phyloP scores from a whole-genome alignment of 2,797 vertebrate genomes.

The Apodemus agrarius region DNA sequence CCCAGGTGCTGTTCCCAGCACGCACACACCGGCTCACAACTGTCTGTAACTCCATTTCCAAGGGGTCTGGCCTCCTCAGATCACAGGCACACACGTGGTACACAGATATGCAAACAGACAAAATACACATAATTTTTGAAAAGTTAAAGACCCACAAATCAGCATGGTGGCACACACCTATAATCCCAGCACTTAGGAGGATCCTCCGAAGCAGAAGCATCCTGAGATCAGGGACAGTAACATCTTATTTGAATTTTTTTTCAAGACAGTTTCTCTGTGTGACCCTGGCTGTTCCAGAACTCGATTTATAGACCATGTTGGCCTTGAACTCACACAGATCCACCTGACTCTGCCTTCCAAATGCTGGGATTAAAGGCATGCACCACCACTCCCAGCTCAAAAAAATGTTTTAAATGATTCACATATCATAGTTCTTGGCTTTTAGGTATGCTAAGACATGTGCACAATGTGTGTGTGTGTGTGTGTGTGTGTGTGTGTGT shows the following conservation, averaged over 20 bases:
- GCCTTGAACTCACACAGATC: background rate
- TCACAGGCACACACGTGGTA: background rate
- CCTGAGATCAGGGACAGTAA: background rate
- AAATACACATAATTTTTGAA: background rate
- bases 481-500: background rate
- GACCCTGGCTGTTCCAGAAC: background rate
- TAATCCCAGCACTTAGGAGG: background rate
- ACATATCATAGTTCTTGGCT: slow-evolving; percentile 1
- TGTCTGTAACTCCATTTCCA: background rate
- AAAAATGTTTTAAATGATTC: background rate
- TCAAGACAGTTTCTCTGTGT: background rate
- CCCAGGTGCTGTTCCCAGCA: no score
- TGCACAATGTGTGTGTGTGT: background rate
- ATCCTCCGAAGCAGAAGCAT: background rate
- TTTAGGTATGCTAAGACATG: background rate
- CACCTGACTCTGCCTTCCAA: background rate
- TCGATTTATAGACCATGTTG: background rate
- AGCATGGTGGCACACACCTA: background rate
- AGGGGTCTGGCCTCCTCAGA: background rate
- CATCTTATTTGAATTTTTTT: background rate
- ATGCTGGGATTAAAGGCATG: background rate
- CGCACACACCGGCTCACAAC: background rate
- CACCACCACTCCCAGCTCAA: background rate
- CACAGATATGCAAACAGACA: background rate
- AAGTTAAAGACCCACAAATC: background rate